Evolutionary conservation across 2,888 invertebrate genomes (phyloP).

Genomic region (Halictus quadricinctus): DNA sequence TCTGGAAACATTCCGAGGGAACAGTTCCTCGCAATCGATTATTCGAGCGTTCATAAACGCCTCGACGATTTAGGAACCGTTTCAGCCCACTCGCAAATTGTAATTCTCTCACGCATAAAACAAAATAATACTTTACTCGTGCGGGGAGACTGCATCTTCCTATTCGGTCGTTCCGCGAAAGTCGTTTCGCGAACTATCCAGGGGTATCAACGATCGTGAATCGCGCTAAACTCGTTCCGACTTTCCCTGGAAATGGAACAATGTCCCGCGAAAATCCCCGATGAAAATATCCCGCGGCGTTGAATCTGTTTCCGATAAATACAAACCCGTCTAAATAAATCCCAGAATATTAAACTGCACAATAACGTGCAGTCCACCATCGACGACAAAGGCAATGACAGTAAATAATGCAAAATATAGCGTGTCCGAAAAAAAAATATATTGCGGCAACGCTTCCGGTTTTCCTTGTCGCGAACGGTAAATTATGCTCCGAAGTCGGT

Average conservation of each 20-base stretch:
- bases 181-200: constrained; percentile 33
- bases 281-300: not conserved
- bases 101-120: constrained; percentile 41
- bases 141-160: constrained; percentile 5
- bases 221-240: not conserved
- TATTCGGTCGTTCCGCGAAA: constrained; percentile 20
- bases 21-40: not conserved
- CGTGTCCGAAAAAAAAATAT: not conserved
- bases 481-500: not conserved
- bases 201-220: not conserved
- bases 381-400: not conserved
- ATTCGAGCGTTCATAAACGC: not conserved
- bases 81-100: constrained; percentile 14
- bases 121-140: constrained; percentile 28
- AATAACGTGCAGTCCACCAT: not conserved
- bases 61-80: not conserved
- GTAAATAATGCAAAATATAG: not conserved
- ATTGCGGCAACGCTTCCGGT: not conserved
- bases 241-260: not conserved
- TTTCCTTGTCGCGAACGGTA: not conserved
- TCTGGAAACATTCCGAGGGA: not conserved
- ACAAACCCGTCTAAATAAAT: not conserved
- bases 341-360: not conserved
- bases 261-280: not conserved
- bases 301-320: not conserved